Conservation (phyloP, 2,113 vertebrate species). For the Girardinichthys multiradiatus region DNA sequence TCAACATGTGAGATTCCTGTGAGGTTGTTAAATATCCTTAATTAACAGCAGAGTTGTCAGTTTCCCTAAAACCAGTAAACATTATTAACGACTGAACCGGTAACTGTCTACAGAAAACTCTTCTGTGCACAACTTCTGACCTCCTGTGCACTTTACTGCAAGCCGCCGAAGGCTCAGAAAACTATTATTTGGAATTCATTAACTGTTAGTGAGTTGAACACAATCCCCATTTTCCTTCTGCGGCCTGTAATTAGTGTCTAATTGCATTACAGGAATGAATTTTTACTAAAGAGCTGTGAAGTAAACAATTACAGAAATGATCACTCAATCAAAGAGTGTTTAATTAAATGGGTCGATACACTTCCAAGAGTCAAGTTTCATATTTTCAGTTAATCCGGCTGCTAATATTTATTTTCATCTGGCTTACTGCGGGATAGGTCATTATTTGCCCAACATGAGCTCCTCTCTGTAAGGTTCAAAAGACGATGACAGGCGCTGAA, state of each 20-base stretch:
- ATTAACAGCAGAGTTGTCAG: too few species aligned
- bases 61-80: too few species aligned
- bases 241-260: slow-evolving; percentile 3
- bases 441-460: neutral
- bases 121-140: neutral
- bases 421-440: neutral
- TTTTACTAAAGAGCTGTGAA: slow-evolving; percentile 7
- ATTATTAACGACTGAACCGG: neutral
- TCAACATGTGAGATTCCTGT: too few species aligned
- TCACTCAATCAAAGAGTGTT: neutral
- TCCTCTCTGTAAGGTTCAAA: neutral
- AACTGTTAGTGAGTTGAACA: neutral
- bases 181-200: neutral
- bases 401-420: neutral
- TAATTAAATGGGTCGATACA: neutral
- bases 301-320: neutral
- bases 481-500: rapidly evolving
- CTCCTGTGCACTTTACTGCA: neutral
- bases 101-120: neutral
- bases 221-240: neutral
- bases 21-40: too few species aligned
- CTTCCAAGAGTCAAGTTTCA: neutral
- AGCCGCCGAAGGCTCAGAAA: neutral
- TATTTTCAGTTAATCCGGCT: neutral
- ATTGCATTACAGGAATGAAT: neutral